These are phyloP conservation scores for Drosophila pseudoobscura DNA, from an alignment of 1,140 invertebrate genomes.

Conservation along the genomic window DNA sequence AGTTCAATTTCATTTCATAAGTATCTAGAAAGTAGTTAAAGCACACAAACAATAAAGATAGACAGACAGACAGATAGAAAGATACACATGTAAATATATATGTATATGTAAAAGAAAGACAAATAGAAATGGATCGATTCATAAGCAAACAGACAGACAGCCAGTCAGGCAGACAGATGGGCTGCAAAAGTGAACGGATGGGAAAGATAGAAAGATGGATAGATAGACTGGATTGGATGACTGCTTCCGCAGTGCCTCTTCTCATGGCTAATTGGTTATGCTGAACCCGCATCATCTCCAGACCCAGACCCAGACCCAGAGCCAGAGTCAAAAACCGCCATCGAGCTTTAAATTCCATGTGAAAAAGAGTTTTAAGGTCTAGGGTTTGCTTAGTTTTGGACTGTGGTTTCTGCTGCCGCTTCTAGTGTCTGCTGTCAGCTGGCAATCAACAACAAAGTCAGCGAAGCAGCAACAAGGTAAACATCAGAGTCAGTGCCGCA, in stretches of 20 bases:
- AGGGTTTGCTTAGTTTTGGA: conserved; percentile 20
- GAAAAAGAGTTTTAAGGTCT: conserved; percentile 43
- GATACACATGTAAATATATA: too few species aligned
- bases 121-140: too few species aligned
- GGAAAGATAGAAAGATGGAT: too few species aligned
- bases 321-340: conserved; percentile 1
- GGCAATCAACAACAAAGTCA: conserved; percentile 74
- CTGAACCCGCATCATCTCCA: conserved; percentile 34
- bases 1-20: too few species aligned
- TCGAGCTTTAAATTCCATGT: conserved; percentile 51
- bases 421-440: conserved; percentile 52
- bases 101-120: too few species aligned
- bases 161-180: too few species aligned
- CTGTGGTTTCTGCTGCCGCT: background rate
- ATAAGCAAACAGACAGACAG: too few species aligned
- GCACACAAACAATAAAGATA: too few species aligned
- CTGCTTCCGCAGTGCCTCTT: conserved; percentile 38
- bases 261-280: conserved; percentile 51
- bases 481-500: conserved; percentile 46
- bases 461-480: conserved; percentile 73
- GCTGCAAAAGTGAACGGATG: too few species aligned
- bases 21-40: too few species aligned
- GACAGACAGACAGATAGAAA: too few species aligned
- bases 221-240: background rate
- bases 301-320: background rate